A percentile compares a stretch with the other conserved stretches of the same genome.
phyloP scores from a whole-genome alignment of 2,797 vertebrate genomes.

The Coreius guichenoti region DNA sequence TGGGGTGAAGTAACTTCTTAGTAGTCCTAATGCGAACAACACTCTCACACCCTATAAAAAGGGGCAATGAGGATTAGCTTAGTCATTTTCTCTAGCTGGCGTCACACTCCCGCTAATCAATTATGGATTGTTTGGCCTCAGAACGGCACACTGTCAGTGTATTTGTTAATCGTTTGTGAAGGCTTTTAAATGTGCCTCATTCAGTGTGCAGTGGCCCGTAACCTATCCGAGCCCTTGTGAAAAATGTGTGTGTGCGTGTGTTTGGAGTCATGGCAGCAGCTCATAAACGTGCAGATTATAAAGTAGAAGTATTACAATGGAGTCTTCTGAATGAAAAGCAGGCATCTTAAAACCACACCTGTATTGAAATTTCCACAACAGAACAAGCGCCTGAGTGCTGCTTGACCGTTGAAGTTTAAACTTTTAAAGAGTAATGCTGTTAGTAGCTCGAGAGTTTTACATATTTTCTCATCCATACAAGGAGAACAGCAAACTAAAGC shows the following conservation, averaged over 20 bases:
- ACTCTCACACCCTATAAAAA: constrained; percentile 64
- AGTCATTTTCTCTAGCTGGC: constrained; percentile 79
- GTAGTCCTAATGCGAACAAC: constrained; percentile 46
- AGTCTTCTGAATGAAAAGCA: constrained; percentile 35
- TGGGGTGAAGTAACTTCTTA: constrained; percentile 42
- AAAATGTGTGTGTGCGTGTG: constrained; percentile 44
- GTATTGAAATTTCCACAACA: constrained; percentile 20
- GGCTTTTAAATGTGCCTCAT: constrained; percentile 71
- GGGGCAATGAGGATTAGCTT: constrained; percentile 77
- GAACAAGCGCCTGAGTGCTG: not conserved
- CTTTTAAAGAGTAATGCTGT: not conserved
- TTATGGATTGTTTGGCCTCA: constrained; percentile 77
- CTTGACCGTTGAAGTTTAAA: not conserved
- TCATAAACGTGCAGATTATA: constrained; percentile 39
- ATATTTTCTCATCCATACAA: not conserved
- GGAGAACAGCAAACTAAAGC: no score
- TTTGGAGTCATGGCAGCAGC: constrained; percentile 24
- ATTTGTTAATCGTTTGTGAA: constrained; percentile 80
- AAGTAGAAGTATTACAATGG: constrained; percentile 39
- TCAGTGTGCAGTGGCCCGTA: constrained; percentile 60
- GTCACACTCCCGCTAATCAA: constrained; percentile 81
- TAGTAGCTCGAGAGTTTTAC: not conserved
- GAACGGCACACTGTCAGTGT: constrained; percentile 73
- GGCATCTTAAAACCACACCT: constrained; percentile 17
- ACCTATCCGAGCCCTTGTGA: constrained; percentile 45